phyloP scores from a whole-genome alignment of 2,797 vertebrate species.

The Sebastiscus tertius region DNA sequence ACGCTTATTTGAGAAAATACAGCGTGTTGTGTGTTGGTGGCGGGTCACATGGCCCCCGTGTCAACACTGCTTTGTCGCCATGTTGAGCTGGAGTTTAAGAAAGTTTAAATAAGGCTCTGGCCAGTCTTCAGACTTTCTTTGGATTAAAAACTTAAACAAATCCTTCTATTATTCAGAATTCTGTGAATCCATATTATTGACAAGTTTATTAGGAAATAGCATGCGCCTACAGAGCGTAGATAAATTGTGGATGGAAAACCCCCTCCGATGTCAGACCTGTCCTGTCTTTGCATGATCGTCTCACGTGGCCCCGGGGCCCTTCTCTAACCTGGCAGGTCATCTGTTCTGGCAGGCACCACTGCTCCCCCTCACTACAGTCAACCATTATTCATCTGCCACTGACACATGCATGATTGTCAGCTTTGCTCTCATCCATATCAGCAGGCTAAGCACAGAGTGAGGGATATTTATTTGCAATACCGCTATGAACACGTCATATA shows the following conservation, averaged over 20 bases:
- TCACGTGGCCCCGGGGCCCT: constrained; percentile 50
- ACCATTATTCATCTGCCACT: constrained; percentile 51
- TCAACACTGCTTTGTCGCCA: constrained; percentile 41
- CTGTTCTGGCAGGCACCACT: constrained; percentile 62
- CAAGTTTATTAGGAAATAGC: constrained; percentile 53
- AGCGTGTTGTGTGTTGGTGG: constrained; percentile 64
- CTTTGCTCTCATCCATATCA: constrained; percentile 32
- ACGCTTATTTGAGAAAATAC: constrained; percentile 69
- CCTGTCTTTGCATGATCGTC: constrained; percentile 46
- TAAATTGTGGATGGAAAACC: constrained; percentile 63
- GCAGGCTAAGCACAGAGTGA: constrained; percentile 10
- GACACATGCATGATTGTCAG: constrained; percentile 38
- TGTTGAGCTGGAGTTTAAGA: constrained; percentile 18
- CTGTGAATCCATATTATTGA: constrained; percentile 26
- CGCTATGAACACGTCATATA: neutral
- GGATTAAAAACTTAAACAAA: neutral
- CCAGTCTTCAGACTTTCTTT: neutral
- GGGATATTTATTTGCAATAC: constrained; percentile 2
- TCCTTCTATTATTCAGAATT: neutral
- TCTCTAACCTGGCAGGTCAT: constrained; percentile 65
- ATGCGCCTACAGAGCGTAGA: constrained; percentile 40
- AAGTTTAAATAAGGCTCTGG: constrained; percentile 14
- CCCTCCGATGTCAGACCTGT: constrained; percentile 62
- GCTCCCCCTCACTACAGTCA: constrained; percentile 42
- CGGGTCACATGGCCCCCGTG: constrained; percentile 27